Base-by-base conservation (phyloP, 2,113 vertebrate species). In the Peromyscus maniculatus region DNA sequence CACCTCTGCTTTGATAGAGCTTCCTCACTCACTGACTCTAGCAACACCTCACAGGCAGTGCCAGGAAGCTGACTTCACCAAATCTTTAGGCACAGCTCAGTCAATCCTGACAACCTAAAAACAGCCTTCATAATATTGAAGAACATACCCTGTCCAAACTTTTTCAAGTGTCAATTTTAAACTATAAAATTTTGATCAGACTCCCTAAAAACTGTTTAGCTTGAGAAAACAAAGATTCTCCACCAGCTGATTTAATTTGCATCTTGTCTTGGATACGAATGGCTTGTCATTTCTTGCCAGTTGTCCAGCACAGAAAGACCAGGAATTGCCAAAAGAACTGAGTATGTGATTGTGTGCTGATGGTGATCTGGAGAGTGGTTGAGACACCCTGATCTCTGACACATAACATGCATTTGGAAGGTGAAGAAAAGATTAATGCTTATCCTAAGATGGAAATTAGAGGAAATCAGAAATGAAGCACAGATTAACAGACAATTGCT, bases 401-500 rank as follows among this genome's bases (percentile, higher is more conserved):
- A 86, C 49, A 55, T 55, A 86, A 43, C 80, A 93, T 89, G 95
- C 55, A 91, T 84, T 77, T 43, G 55, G 6, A 26, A 69, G 52
- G 95, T 62, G 52, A 46, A 39, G 96, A 49, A 5, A 66, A 96
- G 92, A 83, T 93, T 80, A 69, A 55, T 79, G 59, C 72, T 92
- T 94, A 74, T 46, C 4, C 77, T 93, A 95, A 96, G 94, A 92
- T 93, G 59, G 77, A 75, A 94, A 84, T 96, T 94, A 91, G 82
- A 97, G 46, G 46, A 55, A 77, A 55, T 22, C 64, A 94, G 55
- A 66, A 96, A 93, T 96, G 89, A 97, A n/a, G 21, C n/a, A 79
- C 55, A 95, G 72, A 90, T 75, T 87, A 89, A 28, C 62, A 75
- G 78, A 93, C 89, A 94, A 86, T 52, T 52, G 52, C 52, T 52